Percentiles rank a stretch among this genome's conserved stretches.
Evolutionary conservation across 2,797 vertebrate genomes (phyloP).

Genomic region (Lepus oiostolus): DNA sequence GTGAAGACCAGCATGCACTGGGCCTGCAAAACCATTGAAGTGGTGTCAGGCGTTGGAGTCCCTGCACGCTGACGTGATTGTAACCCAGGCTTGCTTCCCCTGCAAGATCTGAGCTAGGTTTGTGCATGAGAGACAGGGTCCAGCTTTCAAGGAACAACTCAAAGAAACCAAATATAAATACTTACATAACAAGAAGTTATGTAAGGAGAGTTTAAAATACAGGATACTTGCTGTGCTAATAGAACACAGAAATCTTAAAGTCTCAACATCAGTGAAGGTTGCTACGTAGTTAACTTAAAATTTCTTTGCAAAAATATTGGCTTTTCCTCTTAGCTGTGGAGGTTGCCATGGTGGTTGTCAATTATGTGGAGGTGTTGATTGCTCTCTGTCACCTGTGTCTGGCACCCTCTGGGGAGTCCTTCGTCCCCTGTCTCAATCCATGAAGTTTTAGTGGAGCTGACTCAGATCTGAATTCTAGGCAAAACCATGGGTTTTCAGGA

Average conservation of each 20-base stretch:
- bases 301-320: not conserved
- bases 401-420: not conserved
- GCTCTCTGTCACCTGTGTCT: not conserved
- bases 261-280: conserved; percentile 9
- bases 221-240: not conserved
- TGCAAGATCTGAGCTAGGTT: not conserved
- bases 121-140: conserved; percentile 29
- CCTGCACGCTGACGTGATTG: not conserved
- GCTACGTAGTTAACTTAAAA: not conserved
- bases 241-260: not conserved
- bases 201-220: conserved; percentile 70
- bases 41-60: not conserved
- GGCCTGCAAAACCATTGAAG: not conserved
- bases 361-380: not conserved
- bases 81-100: not conserved
- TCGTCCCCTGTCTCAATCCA: not conserved
- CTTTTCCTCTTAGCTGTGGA: not conserved
- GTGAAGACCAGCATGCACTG: not conserved
- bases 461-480: not conserved
- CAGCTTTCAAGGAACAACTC: conserved; percentile 26
- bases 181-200: conserved; percentile 72
- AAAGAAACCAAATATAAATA: conserved; percentile 58
- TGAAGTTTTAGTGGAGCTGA: not conserved
- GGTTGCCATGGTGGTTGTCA: not conserved
- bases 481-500: not conserved